Evolutionary conservation across 2,888 invertebrate genomes (phyloP).

Genomic region (Scrobipalpa atriplicella): DNA sequence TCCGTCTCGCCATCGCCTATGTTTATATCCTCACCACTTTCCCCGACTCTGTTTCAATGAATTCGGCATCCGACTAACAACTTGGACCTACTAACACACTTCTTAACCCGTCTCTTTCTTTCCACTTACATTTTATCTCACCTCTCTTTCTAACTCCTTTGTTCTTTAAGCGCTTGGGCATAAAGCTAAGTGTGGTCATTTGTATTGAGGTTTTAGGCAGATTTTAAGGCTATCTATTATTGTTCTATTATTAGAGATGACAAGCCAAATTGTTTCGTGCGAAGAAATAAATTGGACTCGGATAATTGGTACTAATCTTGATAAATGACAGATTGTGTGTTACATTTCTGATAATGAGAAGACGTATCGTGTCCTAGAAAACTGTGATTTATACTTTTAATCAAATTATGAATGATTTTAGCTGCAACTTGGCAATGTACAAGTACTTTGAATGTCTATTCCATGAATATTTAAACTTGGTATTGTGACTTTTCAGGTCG

Average conservation of each 20-base stretch:
- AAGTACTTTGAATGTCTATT: too few relatives aligned
- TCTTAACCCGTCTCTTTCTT: constrained; percentile 33
- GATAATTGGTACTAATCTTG: constrained; percentile 23
- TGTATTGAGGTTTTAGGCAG: constrained; percentile 4
- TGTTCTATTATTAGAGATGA: constrained; percentile 15
- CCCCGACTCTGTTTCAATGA: constrained; percentile 35
- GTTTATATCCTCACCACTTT: constrained; percentile 7
- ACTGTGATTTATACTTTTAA: not conserved
- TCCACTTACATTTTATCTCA: constrained; percentile 27
- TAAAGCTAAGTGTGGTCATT: constrained; percentile 20
- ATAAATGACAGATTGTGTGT: constrained; percentile 8
- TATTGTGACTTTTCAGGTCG: too few relatives aligned
- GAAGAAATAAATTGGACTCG: constrained; percentile 14
- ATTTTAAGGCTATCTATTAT: constrained; percentile 16
- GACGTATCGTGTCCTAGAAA: constrained; percentile 1
- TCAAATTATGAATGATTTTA: not conserved
- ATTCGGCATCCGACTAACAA: constrained; percentile 47
- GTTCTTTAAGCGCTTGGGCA: not conserved
- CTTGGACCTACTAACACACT: constrained; percentile 47
- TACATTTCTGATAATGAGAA: constrained; percentile 3
- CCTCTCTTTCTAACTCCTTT: constrained; percentile 28
- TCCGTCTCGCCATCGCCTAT: constrained; percentile 19
- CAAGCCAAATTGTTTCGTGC: constrained; percentile 19
- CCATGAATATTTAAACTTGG: too few relatives aligned
- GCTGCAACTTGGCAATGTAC: not conserved